phyloP scores from a whole-genome alignment of 2,888 invertebrate species.

The Hirtodrosophila alboralis region DNA sequence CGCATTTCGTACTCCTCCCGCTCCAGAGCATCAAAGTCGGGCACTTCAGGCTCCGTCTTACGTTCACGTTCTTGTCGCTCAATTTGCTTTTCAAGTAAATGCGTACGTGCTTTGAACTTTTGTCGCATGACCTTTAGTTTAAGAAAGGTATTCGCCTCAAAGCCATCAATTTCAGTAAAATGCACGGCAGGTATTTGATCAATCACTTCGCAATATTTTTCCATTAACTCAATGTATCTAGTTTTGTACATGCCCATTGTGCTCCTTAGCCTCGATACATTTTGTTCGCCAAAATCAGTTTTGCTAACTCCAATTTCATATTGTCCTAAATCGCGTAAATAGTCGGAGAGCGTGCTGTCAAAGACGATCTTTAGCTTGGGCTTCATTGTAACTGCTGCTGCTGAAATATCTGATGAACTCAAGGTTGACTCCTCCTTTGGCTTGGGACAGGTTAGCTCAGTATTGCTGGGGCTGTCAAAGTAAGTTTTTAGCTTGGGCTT shows the following conservation, averaged over 20 bases:
- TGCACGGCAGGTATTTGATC: constrained; percentile 87
- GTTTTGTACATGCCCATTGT: constrained; percentile 83
- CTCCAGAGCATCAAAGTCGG: constrained; percentile 69
- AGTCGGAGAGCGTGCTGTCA: constrained; percentile 72
- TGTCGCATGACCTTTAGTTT: constrained; percentile 86
- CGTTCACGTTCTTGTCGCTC: constrained; percentile 64
- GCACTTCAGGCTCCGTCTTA: constrained; percentile 16
- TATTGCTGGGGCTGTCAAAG: too few species aligned
- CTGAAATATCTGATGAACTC: too few species aligned
- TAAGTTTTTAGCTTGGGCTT: too few species aligned
- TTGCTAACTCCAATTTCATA: constrained; percentile 64
- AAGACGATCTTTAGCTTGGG: constrained; percentile 75
- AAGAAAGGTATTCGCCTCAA: constrained; percentile 85
- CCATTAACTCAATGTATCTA: constrained; percentile 87
- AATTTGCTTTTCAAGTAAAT: constrained; percentile 82
- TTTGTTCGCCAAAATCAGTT: constrained; percentile 59
- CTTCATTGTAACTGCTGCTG: constrained; percentile 21
- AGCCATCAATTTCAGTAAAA: constrained; percentile 87
- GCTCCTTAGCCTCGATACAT: constrained; percentile 57
- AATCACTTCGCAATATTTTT: constrained; percentile 87
- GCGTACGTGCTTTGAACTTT: constrained; percentile 86
- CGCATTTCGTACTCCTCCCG: constrained; percentile 73
- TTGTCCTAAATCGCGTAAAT: constrained; percentile 73
- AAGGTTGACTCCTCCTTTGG: not conserved
- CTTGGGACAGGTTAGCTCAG: not conserved